These are phyloP conservation scores for Pararge aegeria DNA, from an alignment of 1,140 invertebrate genomes.

Conservation along the genomic window DNA sequence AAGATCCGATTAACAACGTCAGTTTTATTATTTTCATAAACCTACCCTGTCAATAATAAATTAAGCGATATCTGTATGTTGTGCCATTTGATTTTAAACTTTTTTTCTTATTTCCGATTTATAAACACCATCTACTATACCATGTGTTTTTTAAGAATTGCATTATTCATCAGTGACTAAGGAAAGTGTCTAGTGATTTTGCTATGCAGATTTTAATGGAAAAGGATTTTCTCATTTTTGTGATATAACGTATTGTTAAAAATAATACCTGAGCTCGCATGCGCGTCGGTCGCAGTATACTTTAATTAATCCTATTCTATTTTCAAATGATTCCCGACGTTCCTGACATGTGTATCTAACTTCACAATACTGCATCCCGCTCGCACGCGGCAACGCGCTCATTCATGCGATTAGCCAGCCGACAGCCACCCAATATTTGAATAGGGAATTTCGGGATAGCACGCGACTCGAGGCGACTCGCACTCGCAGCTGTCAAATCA, in stretches of 20 bases:
- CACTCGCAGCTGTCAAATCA: conserved; percentile 70
- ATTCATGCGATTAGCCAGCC: conserved; percentile 56
- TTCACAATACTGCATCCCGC: conserved; percentile 53
- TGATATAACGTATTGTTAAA: not conserved
- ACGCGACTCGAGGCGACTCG: conserved; percentile 22
- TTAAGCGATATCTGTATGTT: conserved; percentile 32
- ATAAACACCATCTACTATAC: not conserved
- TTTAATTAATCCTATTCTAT: conserved; percentile 64
- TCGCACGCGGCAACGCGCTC: conserved; percentile 48
- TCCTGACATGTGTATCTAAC: conserved; percentile 52
- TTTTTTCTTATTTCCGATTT: conserved; percentile 14
- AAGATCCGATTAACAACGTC: conserved; percentile 79
- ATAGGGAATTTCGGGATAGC: conserved; percentile 70
- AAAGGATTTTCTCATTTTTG: not conserved
- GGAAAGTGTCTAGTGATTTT: conserved; percentile 28
- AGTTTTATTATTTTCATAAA: conserved; percentile 56
- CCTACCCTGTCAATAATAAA: conserved; percentile 32
- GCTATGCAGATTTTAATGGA: conserved; percentile 2
- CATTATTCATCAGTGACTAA: conserved; percentile 29
- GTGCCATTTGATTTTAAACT: conserved; percentile 48
- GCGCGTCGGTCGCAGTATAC: conserved; percentile 49
- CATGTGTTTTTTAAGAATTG: conserved; percentile 16
- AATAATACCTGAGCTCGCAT: conserved; percentile 5
- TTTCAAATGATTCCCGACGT: conserved; percentile 58
- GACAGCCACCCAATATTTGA: conserved; percentile 54